A percentile compares a stretch with the other conserved stretches of the same genome.
Conservation (phyloP, 2,888 invertebrate species). For the Mesochorus sp. region DNA sequence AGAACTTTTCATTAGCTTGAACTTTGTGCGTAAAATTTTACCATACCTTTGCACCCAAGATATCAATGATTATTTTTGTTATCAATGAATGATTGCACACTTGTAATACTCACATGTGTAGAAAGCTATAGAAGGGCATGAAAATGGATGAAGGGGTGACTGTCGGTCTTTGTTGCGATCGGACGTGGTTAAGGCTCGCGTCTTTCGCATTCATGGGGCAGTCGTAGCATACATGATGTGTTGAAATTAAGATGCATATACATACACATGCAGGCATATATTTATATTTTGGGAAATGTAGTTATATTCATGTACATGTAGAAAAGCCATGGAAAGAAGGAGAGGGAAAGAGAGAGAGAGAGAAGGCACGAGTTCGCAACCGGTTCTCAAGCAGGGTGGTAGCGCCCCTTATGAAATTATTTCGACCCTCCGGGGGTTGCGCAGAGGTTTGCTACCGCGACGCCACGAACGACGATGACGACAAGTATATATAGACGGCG, state of each 20-base stretch:
- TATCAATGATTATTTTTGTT: slow-evolving; percentile 55
- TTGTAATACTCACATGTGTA: slow-evolving; percentile 30
- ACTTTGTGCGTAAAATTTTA: no score
- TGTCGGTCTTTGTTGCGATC: slow-evolving; percentile 79
- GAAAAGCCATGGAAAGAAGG: slow-evolving; percentile 75
- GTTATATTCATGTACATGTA: slow-evolving; percentile 66
- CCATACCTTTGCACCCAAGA: no score
- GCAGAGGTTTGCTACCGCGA: slow-evolving; percentile 51
- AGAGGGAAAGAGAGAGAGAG: background rate
- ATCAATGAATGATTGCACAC: background rate
- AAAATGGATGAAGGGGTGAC: slow-evolving; percentile 59
- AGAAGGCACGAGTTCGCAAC: background rate
- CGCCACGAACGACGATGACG: slow-evolving; percentile 27
- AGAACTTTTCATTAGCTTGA: no score
- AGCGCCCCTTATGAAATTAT: slow-evolving; percentile 79
- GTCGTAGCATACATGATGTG: slow-evolving; percentile 63
- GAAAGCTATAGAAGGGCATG: slow-evolving; percentile 49
- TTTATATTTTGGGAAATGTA: slow-evolving; percentile 24
- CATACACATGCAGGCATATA: slow-evolving; percentile 8
- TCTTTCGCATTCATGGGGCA: no score
- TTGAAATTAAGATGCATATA: slow-evolving; percentile 1
- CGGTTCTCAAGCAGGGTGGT: slow-evolving; percentile 76
- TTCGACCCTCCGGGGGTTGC: slow-evolving; percentile 74
- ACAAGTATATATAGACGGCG: slow-evolving; percentile 22
- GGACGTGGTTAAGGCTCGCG: slow-evolving; percentile 76